phyloP scores from a whole-genome alignment of 2,888 invertebrate species.

The Euphydryas editha region DNA sequence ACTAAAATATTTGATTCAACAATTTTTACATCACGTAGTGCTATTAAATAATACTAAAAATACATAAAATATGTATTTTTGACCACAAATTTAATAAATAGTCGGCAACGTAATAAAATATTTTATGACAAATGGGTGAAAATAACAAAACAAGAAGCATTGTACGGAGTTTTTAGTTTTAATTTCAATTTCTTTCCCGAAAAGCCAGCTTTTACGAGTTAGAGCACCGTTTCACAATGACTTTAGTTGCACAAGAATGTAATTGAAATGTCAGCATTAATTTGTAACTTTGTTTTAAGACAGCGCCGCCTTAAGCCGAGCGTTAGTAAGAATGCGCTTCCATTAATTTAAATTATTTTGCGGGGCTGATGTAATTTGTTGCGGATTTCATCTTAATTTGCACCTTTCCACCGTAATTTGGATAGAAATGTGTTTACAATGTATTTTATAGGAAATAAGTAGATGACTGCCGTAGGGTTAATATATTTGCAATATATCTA shows the following conservation, averaged over 20 bases:
- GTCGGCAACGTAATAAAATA: not conserved
- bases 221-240: constrained; percentile 38
- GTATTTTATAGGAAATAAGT: constrained; percentile 17
- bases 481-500: constrained; percentile 2
- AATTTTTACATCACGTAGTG: too few species aligned
- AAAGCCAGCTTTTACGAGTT: constrained; percentile 53
- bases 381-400: constrained; percentile 56
- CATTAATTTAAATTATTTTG: constrained; percentile 66
- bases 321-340: constrained; percentile 57
- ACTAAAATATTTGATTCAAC: too few species aligned
- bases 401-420: constrained; percentile 35
- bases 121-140: not conserved
- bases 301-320: constrained; percentile 49
- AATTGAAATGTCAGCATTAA: constrained; percentile 79
- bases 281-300: constrained; percentile 71
- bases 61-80: too few species aligned
- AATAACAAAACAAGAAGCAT: constrained; percentile 9
- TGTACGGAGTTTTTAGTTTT: constrained; percentile 17
- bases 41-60: too few species aligned
- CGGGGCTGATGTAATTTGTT: constrained; percentile 56
- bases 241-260: constrained; percentile 75
- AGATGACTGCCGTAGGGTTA: not conserved
- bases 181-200: constrained; percentile 44
- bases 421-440: constrained; percentile 26
- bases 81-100: not conserved